Evolutionary conservation across 2,888 invertebrate species (phyloP).

Genomic region (Saturnia pavonia): DNA sequence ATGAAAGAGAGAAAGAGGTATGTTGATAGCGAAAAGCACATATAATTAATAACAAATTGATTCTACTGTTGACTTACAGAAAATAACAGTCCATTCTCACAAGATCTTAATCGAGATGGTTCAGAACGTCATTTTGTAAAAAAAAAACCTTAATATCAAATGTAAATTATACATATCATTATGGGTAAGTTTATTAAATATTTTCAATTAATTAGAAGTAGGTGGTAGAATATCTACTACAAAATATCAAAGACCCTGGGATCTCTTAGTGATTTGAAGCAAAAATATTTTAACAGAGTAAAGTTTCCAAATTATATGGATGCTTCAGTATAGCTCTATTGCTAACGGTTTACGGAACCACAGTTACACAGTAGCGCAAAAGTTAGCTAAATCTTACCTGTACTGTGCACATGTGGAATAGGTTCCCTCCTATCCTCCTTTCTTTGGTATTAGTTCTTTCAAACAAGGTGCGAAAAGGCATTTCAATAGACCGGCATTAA

Average conservation of each 20-base stretch:
- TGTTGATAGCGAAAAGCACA: not conserved
- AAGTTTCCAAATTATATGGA: not conserved
- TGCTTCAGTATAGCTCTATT: not conserved
- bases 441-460: too few relatives aligned
- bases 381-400: too few relatives aligned
- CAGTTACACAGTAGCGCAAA: too few relatives aligned
- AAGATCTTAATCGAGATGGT: not conserved
- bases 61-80: not conserved
- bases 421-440: too few relatives aligned
- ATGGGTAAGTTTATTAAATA: not conserved
- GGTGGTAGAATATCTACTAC: not conserved
- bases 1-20: too few relatives aligned
- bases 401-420: too few relatives aligned
- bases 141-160: not conserved
- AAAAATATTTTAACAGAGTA: not conserved
- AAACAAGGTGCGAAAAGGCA: too few relatives aligned
- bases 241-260: not conserved
- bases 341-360: too few relatives aligned
- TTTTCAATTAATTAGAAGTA: not conserved
- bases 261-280: not conserved
- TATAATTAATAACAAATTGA: not conserved
- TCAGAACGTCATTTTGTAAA: not conserved
- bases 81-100: not conserved
- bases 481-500: too few relatives aligned
- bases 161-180: not conserved